A percentile compares a stretch with the other conserved stretches of the same genome.
These are phyloP conservation scores for Polietes domitor DNA, from an alignment of 2,888 invertebrate species.

Conservation along the genomic window DNA sequence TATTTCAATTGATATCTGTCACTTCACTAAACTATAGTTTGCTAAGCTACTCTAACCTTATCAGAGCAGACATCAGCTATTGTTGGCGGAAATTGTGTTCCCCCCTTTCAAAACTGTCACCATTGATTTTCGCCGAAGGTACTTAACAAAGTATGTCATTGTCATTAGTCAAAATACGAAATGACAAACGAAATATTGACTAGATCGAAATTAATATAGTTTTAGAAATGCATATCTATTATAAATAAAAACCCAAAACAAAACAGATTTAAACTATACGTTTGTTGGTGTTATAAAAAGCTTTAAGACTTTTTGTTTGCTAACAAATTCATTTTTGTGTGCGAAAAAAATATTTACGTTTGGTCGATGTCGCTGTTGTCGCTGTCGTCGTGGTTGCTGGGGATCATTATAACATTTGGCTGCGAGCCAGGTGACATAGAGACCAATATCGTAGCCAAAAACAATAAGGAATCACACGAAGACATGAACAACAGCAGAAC, in stretches of 20 bases:
- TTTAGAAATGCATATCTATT: not conserved
- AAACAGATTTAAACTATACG: not conserved
- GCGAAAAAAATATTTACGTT: not conserved
- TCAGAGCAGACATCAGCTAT: too few species aligned
- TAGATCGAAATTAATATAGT: constrained; percentile 14
- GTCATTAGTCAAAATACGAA: not conserved
- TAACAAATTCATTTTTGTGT: not conserved
- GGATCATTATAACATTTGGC: constrained; percentile 51
- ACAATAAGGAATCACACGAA: not conserved
- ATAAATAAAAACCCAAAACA: not conserved
- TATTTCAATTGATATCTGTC: too few species aligned
- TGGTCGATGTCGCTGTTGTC: not conserved
- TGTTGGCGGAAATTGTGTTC: not conserved
- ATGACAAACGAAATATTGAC: constrained; percentile 15
- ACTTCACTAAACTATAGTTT: too few species aligned
- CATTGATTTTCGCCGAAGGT: not conserved
- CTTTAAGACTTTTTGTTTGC: not conserved
- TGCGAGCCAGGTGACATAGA: constrained; percentile 58
- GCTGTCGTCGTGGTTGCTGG: not conserved
- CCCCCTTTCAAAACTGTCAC: not conserved
- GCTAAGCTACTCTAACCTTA: too few species aligned
- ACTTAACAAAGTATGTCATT: constrained; percentile 17
- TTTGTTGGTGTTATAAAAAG: not conserved
- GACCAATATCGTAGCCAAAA: constrained; percentile 51
- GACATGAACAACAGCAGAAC: not conserved